These are phyloP conservation scores for Darevskia nairensis DNA, from an alignment of 2,797 vertebrate species.

Conservation along the genomic window DNA sequence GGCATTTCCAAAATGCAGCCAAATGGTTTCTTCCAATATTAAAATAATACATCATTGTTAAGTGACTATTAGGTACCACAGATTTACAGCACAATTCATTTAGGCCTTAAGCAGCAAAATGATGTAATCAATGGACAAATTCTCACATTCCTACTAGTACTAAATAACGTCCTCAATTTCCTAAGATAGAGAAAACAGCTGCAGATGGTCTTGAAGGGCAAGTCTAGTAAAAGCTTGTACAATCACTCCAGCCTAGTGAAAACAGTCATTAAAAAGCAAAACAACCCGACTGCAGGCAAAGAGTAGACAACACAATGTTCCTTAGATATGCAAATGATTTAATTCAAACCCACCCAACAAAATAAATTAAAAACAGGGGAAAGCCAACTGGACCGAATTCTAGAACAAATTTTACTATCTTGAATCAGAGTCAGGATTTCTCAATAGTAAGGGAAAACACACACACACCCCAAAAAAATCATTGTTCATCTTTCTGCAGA, in stretches of 20 bases:
- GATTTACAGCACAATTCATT: slow-evolving; percentile 1
- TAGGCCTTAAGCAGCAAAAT: neutral
- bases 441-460: neutral
- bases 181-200: slow-evolving; percentile 13
- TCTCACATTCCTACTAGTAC: neutral
- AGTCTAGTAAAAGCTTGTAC: slow-evolving; percentile 13
- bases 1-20: neutral
- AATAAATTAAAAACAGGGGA: slow-evolving; percentile 34
- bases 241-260: slow-evolving; percentile 16
- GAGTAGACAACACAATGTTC: slow-evolving; percentile 12
- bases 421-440: neutral
- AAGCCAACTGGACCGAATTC: slow-evolving; percentile 22
- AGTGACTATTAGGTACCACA: neutral
- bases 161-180: slow-evolving; percentile 9
- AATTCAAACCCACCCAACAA: slow-evolving; percentile 16
- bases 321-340: slow-evolving; percentile 10
- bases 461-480: neutral
- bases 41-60: neutral
- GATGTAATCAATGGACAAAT: neutral
- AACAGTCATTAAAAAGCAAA: slow-evolving; percentile 38
- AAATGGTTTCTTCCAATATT: neutral
- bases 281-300: neutral
- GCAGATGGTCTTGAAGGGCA: neutral
- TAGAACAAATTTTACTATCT: slow-evolving; percentile 33
- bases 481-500: no score